Evolutionary conservation across 2,113 vertebrate species (phyloP), one percentile per base, ranked within the genome.

Genomic region (Nerophis ophidion): DNA sequence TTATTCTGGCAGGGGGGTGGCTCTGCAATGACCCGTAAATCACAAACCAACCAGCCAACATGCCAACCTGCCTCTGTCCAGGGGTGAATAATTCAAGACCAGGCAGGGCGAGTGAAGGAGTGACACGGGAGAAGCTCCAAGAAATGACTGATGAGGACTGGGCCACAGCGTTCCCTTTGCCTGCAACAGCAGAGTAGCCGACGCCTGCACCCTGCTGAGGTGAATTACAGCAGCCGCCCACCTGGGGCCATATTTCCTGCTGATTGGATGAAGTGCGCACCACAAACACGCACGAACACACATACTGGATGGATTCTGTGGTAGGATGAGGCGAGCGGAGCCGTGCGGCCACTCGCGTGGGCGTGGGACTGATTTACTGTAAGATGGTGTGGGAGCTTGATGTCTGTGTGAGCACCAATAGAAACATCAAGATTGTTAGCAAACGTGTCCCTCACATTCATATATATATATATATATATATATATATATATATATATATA

Each of bases 211-310:
- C 71, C 50, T 57, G 59, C 49, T 40, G 42, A 13, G 7, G 57
- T 84, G 72, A 85, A 66, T 82, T 80, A 86, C 56, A 57, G 73
- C 65, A 42, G 49, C 66, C 70, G 13, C 78, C 81, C 82, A 84
- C 79, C 44, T 61, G 61, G 65, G 72, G 74, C 62, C 47, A 76
- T 62, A 78, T 80, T 77, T 79, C 78, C 60, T 68, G 68, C 75
- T 84, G 84, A 83, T 83, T 74, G 72, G 73, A 82, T 76, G 78
- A 72, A 76, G 79, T 71, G 61, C 60, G 33, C 38, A 33, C 26
- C 68, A 17, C 8, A 3, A 13, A 35, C 46, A 48, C 14, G 51
- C 63, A 56, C 51, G 53, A 44, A 44, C 42, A 57, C 40, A 46
- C 51, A 56, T 52, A 10, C 35, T 9, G 71, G 70, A 85, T 84